phyloP scores from a whole-genome alignment of 2,888 invertebrate species.

The Drosophila nr. medialis region DNA sequence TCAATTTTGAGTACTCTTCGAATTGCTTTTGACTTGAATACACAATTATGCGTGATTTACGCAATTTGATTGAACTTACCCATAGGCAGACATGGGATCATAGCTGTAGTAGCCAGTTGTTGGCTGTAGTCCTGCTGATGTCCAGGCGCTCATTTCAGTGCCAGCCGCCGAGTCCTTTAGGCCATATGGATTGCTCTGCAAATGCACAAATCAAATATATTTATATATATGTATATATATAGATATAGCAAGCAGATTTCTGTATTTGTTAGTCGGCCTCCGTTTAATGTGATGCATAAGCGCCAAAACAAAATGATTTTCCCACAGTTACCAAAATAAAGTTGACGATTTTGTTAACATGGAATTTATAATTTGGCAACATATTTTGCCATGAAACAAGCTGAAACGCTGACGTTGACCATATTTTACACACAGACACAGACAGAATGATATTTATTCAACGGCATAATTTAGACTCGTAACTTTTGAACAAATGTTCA shows the following conservation, averaged over 20 bases:
- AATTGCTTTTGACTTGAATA: slow-evolving; percentile 60
- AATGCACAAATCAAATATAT: slow-evolving; percentile 64
- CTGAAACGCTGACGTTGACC: slow-evolving; percentile 55
- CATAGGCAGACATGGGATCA: slow-evolving; percentile 96
- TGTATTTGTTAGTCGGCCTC: slow-evolving; percentile 19
- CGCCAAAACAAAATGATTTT: slow-evolving; percentile 66
- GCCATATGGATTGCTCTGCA: slow-evolving; percentile 95
- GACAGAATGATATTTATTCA: slow-evolving; percentile 49
- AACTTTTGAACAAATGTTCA: slow-evolving; percentile 26
- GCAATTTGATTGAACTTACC: slow-evolving; percentile 87
- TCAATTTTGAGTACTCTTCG: slow-evolving; percentile 82
- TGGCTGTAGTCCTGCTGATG: slow-evolving; percentile 94
- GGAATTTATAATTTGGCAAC: slow-evolving; percentile 79
- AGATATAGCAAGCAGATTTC: not conserved
- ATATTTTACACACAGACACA: slow-evolving; percentile 58
- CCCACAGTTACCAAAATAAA: slow-evolving; percentile 65
- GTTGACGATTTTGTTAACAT: slow-evolving; percentile 80
- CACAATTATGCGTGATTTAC: not conserved
- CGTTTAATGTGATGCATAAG: slow-evolving; percentile 10
- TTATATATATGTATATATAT: not conserved
- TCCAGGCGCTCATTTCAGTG: slow-evolving; percentile 96
- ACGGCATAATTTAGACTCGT: slow-evolving; percentile 62
- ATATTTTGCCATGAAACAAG: slow-evolving; percentile 76
- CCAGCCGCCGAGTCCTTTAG: slow-evolving; percentile 93
- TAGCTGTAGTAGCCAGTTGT: slow-evolving; percentile 97